Base-by-base conservation (phyloP, 2,888 invertebrate genomes). In the Xestobium rufovillosum region DNA sequence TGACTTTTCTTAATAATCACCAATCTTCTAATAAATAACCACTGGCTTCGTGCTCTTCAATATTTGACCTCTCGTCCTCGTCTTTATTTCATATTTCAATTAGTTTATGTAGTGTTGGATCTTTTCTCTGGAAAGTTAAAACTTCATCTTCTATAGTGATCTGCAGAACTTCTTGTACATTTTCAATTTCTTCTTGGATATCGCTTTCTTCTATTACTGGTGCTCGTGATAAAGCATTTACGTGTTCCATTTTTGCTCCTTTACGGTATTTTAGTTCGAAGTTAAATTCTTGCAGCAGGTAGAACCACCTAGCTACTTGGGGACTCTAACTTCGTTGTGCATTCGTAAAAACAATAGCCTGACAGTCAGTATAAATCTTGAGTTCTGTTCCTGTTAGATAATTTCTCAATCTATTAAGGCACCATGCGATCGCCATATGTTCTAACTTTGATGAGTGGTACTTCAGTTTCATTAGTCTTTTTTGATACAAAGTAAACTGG, bases 361-460 rank as follows among this genome's bases (percentile, higher is more conserved):
- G 51, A 34, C 53, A 53, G 39, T 57, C 57, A 0, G 50, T 55
- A 1, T 51, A 34, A n/a, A n/a, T n/a, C n/a, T n/a, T 11, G 10
- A 15, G 50, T 23, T 35, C 28, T 3, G 53, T 47, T 3, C 48
- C 48, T 11, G 53, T 34, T 4, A 54, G 29, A 28, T 52, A 45
- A 10, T 43, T 28, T n/a, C 51, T 26, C 19, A 53, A 45, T 19
- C 51, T 43, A 10, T 52, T 44, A 0, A 53, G 12, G 0, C 45
- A 36, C 35, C 51, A 33, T 3, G 32, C 37, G 4, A 37, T 26
- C 3, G 37, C 37, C 4, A 33, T 23, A 9, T 26, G 25, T 26
- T 37, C 37, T 23, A 37, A 14, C 15, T 37, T 26, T 14, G 8
- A 32, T 2, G 37, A 37, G 15, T 37, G 37, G 14, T 37, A 34